Conservation (phyloP, 2,888 invertebrate species). For the Thymelicus acteon region DNA sequence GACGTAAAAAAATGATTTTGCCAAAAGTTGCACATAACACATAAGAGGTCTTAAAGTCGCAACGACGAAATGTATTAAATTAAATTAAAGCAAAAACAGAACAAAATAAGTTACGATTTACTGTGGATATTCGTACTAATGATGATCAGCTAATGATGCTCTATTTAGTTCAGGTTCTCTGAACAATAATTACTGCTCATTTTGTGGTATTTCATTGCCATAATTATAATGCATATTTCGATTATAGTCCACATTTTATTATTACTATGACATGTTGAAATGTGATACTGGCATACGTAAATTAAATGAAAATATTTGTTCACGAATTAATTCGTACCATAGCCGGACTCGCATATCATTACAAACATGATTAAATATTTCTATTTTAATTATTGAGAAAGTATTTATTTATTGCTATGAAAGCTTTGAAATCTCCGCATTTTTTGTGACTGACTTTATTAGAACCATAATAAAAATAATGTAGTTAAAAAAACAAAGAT, state of each 20-base stretch:
- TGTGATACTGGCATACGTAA: conserved; percentile 4
- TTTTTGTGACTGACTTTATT: too few species aligned
- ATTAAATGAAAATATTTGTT: neutral
- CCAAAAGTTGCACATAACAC: too few species aligned
- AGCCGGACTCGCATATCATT: neutral
- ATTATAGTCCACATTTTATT: neutral
- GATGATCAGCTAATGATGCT: neutral
- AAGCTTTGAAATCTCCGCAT: too few species aligned
- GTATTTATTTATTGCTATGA: too few species aligned
- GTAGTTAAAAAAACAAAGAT: too few species aligned
- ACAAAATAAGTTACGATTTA: neutral
- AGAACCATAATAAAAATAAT: too few species aligned
- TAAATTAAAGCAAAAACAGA: neutral
- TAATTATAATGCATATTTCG: neutral
- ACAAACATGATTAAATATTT: neutral
- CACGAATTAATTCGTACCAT: neutral
- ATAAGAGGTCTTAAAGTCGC: too few species aligned
- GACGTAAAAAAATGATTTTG: too few species aligned
- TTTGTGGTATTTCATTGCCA: neutral
- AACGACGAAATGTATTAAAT: too few species aligned
- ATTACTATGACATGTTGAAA: neutral
- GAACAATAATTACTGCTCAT: neutral
- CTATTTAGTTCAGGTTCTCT: neutral
- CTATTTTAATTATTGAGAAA: too few species aligned
- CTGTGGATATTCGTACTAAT: neutral